phyloP scores from a whole-genome alignment of 2,113 vertebrate species.

The Corvus cornix region DNA sequence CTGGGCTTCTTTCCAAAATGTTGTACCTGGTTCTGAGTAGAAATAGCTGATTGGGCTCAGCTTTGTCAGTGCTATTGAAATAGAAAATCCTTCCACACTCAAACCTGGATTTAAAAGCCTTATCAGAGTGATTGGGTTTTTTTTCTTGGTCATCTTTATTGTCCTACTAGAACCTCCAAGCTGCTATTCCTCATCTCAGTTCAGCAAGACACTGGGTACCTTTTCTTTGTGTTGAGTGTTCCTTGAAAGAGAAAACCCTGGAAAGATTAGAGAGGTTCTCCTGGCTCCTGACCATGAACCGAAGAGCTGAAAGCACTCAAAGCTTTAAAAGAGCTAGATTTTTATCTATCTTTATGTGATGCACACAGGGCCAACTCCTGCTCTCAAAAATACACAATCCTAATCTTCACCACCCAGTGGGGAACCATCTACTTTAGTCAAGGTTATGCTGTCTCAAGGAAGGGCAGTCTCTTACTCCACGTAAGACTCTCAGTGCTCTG shows the following conservation, averaged over 20 bases:
- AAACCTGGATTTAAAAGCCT: neutral
- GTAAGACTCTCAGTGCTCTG: neutral
- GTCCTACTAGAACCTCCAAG: neutral
- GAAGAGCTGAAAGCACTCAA: neutral
- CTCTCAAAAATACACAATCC: neutral
- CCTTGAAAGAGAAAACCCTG: neutral
- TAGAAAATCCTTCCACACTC: neutral
- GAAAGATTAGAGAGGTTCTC: neutral
- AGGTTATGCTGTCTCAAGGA: neutral
- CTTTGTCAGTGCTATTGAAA: neutral
- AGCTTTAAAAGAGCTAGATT: neutral
- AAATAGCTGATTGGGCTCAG: conserved; percentile 35
- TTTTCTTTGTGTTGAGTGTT: neutral
- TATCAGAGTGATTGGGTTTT: neutral
- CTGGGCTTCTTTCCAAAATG: conserved; percentile 48
- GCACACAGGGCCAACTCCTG: neutral
- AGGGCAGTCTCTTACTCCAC: neutral
- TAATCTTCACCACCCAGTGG: neutral
- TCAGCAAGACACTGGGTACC: neutral
- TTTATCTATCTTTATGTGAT: neutral
- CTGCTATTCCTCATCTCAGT: neutral
- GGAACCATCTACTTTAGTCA: neutral
- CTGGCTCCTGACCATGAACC: neutral
- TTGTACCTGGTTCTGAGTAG: conserved; percentile 27
- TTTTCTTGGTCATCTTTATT: neutral